Evolutionary conservation across 2,797 vertebrate genomes (phyloP).

Genomic region (Onychomys leucogaster): DNA sequence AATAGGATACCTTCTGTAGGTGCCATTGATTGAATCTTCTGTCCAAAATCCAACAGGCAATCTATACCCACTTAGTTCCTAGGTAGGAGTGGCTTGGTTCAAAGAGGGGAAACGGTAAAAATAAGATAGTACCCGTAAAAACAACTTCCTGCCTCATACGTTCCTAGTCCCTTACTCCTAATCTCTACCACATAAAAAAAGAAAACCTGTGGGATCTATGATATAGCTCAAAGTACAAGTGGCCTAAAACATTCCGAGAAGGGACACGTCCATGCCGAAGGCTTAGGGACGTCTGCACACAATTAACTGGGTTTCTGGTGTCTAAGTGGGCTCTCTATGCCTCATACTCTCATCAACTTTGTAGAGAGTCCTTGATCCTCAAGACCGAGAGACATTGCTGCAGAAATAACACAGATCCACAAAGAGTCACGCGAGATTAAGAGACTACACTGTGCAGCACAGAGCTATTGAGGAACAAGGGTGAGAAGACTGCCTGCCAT

Average conservation of each 20-base stretch:
- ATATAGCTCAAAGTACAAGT: not conserved
- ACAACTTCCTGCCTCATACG: constrained; percentile 71
- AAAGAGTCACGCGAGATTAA: not conserved
- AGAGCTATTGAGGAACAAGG: not conserved
- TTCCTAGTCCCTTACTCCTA: constrained; percentile 72
- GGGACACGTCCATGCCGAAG: not conserved
- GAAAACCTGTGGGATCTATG: not conserved
- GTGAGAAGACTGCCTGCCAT: not conserved
- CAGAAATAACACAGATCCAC: constrained; percentile 30
- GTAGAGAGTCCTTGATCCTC: constrained; percentile 35
- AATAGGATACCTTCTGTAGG: constrained; percentile 80
- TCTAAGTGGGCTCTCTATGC: not conserved
- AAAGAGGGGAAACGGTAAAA: constrained; percentile 83
- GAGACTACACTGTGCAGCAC: not conserved
- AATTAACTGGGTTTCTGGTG: not conserved
- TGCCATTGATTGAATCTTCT: constrained; percentile 82
- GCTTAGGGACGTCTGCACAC: not conserved
- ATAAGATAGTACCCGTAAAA: constrained; percentile 79
- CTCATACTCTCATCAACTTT: not conserved
- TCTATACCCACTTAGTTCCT: constrained; percentile 82
- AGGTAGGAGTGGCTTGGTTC: constrained; percentile 82
- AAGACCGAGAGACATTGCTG: not conserved
- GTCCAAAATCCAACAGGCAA: constrained; percentile 83
- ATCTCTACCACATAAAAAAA: constrained; percentile 56
- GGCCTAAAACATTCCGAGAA: not conserved